A percentile compares a stretch with the other conserved stretches of the same genome.
phyloP scores from a whole-genome alignment of 1,140 invertebrate genomes.

The Anagrus nilaparvatae region DNA sequence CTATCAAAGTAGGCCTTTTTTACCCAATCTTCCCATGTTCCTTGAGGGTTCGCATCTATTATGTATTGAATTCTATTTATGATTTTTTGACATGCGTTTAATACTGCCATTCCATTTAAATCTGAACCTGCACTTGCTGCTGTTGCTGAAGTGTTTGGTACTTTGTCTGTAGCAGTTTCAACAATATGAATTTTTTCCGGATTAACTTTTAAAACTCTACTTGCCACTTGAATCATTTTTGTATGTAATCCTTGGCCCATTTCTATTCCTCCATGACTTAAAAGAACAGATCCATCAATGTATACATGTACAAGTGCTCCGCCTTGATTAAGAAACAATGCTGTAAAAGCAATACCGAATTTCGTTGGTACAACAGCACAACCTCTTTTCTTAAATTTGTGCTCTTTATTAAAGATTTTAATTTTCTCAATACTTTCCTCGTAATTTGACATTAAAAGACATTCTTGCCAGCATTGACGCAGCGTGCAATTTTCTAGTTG shows the following conservation, averaged over 20 bases:
- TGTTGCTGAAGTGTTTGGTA: constrained; percentile 85
- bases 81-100: constrained; percentile 73
- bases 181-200: constrained; percentile 69
- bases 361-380: constrained; percentile 75
- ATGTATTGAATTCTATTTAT: constrained; percentile 67
- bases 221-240: constrained; percentile 84
- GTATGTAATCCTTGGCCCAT: constrained; percentile 93
- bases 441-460: constrained; percentile 58
- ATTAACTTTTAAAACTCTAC: constrained; percentile 60
- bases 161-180: constrained; percentile 84
- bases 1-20: constrained; percentile 68
- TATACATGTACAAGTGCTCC: constrained; percentile 82
- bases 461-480: constrained; percentile 72
- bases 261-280: constrained; percentile 84
- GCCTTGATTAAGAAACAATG: constrained; percentile 72
- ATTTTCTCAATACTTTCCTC: constrained; percentile 48
- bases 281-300: constrained; percentile 77
- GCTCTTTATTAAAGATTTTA: constrained; percentile 62
- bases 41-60: constrained; percentile 65
- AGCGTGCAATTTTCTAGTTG: constrained; percentile 65
- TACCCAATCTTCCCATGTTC: constrained; percentile 82
- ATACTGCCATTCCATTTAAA: constrained; percentile 93
- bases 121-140: constrained; percentile 86
- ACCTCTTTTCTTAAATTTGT: constrained; percentile 80
- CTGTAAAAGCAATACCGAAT: constrained; percentile 78